A percentile compares a stretch with the other conserved stretches of the same genome.
phyloP scores from a whole-genome alignment of 2,113 vertebrate genomes.

The Chlamydotis undulata region DNA sequence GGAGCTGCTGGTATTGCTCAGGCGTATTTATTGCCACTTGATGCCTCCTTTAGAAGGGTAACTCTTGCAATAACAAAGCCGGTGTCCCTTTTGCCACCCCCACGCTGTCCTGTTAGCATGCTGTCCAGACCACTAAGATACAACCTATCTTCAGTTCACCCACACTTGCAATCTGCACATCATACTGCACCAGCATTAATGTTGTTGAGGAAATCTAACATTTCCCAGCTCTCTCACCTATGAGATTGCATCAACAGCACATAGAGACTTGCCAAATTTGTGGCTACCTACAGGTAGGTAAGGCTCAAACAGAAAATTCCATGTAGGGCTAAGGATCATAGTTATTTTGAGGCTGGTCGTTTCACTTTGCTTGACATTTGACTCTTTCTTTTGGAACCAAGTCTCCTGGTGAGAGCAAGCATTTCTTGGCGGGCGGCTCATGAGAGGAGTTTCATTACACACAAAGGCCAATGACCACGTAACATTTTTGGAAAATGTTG shows the following conservation, averaged over 20 bases:
- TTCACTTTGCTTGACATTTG: slow-evolving; percentile 39
- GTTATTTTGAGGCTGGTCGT: slow-evolving; percentile 27
- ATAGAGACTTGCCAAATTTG: background rate
- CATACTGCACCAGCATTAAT: background rate
- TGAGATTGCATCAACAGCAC: background rate
- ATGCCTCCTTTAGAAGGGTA: background rate
- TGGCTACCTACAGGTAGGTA: background rate
- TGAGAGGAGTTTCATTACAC: slow-evolving; percentile 35
- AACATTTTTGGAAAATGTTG: slow-evolving; percentile 39
- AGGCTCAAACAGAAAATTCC: background rate
- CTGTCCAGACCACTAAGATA: background rate
- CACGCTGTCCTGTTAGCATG: background rate
- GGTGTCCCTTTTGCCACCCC: background rate
- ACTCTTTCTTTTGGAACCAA: slow-evolving; percentile 36
- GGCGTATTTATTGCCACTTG: background rate
- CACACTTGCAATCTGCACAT: background rate
- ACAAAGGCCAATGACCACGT: background rate
- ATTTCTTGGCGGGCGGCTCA: slow-evolving; percentile 25
- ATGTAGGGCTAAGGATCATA: background rate
- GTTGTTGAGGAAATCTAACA: background rate
- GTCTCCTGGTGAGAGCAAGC: slow-evolving; percentile 5
- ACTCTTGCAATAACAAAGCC: background rate
- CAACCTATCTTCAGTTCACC: background rate
- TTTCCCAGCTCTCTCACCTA: background rate
- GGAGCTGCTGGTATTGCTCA: background rate